phyloP scores from a whole-genome alignment of 2,113 vertebrate species.

The Coreoperca whiteheadi region DNA sequence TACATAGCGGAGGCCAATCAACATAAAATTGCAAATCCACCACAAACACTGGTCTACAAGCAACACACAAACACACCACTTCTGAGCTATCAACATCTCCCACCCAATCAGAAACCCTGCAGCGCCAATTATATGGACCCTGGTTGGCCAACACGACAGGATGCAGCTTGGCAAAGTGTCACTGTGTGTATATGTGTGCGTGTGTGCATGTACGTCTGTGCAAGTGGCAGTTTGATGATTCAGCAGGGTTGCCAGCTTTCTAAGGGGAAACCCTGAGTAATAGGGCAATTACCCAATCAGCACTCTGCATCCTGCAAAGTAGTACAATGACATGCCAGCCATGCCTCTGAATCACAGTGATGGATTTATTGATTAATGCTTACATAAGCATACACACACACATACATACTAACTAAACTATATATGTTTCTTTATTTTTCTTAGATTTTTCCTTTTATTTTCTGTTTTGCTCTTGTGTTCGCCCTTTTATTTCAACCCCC shows the following conservation, averaged over 20 bases:
- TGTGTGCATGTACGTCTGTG: neutral
- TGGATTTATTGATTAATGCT: slow-evolving; percentile 55
- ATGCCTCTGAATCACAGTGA: slow-evolving; percentile 41
- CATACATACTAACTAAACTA: neutral
- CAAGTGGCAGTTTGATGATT: slow-evolving; percentile 48
- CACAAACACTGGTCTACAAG: slow-evolving; percentile 34
- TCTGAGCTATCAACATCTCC: slow-evolving; percentile 28
- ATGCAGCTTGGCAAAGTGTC: slow-evolving; percentile 23
- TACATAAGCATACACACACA: neutral
- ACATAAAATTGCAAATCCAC: slow-evolving; percentile 24
- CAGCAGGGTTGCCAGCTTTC: slow-evolving; percentile 50
- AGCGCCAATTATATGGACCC: slow-evolving; percentile 48
- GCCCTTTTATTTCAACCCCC: neutral
- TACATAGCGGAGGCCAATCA: slow-evolving; percentile 40
- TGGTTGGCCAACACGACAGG: slow-evolving; percentile 59
- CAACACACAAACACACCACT: slow-evolving; percentile 16
- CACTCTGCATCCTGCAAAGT: slow-evolving; percentile 51
- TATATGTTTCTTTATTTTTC: neutral
- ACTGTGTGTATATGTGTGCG: neutral
- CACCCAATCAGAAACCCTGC: slow-evolving; percentile 52
- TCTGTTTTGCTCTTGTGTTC: neutral
- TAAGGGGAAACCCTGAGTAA: slow-evolving; percentile 36
- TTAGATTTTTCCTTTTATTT: neutral
- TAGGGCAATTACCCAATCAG: slow-evolving; percentile 66
- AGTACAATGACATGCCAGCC: slow-evolving; percentile 51